Evolutionary conservation across 2,888 invertebrate species (phyloP), one percentile per base, ranked within the genome.

Genomic region (Ichneumoninae sp.): DNA sequence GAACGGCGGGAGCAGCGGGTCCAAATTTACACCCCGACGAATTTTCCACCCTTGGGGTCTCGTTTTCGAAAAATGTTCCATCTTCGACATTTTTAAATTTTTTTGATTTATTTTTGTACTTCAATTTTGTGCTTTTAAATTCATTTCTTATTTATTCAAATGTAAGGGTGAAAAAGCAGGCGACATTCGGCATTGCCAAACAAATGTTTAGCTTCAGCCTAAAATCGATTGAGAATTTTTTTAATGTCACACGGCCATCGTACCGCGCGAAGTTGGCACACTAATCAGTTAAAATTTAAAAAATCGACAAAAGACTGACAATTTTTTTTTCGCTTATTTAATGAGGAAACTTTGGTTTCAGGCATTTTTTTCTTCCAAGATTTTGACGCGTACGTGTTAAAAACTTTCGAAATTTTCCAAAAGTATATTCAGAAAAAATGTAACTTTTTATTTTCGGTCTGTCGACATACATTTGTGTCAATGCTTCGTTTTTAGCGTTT

Each of bases 1-100:
- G 16, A 80, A 80, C 16, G 80, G 71, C 16, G 80, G 76, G 10
- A 76, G 33, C 50, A 83, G 71, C 7, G 76, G 80, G 10, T 76
- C 66, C 13, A 71, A 30, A 36, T 77, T 47, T 33, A 80, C 62
- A 13, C 52, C 76, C 2, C 60, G 68, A 52, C 54, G 68, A 22
- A 68, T 80, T 80, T 66, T 83, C 72, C 68, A 72, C 52, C 62
- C 75, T 26, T 13, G 44, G 10, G 60, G 22, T 33, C 40, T 65
- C 54, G 65, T 66, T 6, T 8, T 68, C 47, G 57, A 66, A 30
- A 0, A 65, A 52, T 22, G 10, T 36, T 69, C 22, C 7, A 74
- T 36, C 44, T 33, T 44, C 0, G 8, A 16, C 19, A 66, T 40
- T 40, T 40, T n/a, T 47, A 16, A 19, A 26, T 16, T 52, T 36